These are phyloP conservation scores for Rhadinocentrus ornatus DNA, from an alignment of 2,797 vertebrate species.

Conservation along the genomic window DNA sequence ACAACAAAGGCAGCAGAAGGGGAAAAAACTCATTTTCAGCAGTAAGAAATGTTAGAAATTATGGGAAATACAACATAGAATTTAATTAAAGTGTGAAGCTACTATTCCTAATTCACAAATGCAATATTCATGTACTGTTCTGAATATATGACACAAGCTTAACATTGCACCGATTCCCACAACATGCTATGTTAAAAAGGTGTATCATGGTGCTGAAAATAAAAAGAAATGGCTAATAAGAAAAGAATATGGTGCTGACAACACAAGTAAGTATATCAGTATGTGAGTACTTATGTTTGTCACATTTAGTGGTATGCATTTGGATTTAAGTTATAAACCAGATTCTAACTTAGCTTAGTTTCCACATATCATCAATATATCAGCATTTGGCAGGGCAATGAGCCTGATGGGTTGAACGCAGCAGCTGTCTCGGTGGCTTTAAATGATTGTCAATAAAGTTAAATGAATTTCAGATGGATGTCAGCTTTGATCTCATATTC, in stretches of 20 bases:
- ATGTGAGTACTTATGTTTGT: constrained; percentile 9
- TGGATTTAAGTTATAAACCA: constrained; percentile 24
- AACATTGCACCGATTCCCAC: too few relatives aligned
- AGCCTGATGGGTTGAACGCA: constrained; percentile 54
- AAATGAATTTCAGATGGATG: constrained; percentile 69
- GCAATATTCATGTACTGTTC: too few relatives aligned
- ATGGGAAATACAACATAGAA: not conserved
- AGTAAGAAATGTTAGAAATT: not conserved
- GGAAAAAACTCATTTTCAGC: constrained; percentile 47
- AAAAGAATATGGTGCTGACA: not conserved
- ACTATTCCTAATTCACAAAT: constrained; percentile 23
- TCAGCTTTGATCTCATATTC: constrained; percentile 65
- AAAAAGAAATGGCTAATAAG: constrained; percentile 27
- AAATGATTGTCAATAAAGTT: constrained; percentile 69
- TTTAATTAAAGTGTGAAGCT: constrained; percentile 13
- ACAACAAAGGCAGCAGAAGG: constrained; percentile 74
- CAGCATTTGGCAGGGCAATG: constrained; percentile 42
- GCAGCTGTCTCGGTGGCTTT: constrained; percentile 56
- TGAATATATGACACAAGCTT: too few relatives aligned
- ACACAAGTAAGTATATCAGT: not conserved
- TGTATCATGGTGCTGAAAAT: constrained; percentile 34
- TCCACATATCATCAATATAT: constrained; percentile 39
- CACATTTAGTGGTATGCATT: constrained; percentile 20
- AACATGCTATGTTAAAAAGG: too few relatives aligned
- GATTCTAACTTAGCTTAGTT: constrained; percentile 36